Percentiles rank a stretch among this genome's conserved stretches.
Evolutionary conservation across 2,797 vertebrate species (phyloP).

Genomic region (Gallinago stenura): DNA sequence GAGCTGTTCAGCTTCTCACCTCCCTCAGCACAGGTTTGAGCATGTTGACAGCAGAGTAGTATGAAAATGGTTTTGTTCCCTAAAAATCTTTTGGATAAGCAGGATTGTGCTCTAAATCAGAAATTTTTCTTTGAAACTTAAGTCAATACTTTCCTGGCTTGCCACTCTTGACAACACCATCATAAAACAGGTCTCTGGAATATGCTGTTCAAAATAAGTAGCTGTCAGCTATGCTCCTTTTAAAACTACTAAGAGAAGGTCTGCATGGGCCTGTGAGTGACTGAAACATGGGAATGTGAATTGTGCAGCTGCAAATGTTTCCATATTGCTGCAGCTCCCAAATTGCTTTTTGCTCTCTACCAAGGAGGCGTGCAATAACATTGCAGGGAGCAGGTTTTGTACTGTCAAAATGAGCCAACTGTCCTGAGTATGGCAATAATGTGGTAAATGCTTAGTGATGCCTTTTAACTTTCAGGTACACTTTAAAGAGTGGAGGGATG

Average conservation of each 20-base stretch:
- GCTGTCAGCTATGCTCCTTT: conserved; percentile 30
- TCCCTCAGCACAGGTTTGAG: background rate
- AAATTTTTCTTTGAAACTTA: background rate
- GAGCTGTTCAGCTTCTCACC: background rate
- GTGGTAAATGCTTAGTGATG: background rate
- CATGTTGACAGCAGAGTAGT: background rate
- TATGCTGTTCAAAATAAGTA: background rate
- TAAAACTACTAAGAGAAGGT: conserved; percentile 49
- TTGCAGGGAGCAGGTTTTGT: background rate
- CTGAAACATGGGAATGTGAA: background rate
- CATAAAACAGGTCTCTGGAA: conserved; percentile 33
- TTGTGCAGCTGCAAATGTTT: conserved; percentile 13
- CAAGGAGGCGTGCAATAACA: background rate
- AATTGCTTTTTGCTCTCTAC: background rate
- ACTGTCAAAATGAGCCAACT: background rate
- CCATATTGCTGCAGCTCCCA: background rate
- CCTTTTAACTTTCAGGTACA: background rate
- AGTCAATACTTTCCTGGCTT: conserved; percentile 16
- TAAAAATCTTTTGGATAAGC: conserved; percentile 30
- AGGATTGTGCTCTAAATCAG: background rate
- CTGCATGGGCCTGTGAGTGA: conserved; percentile 13
- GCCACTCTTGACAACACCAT: background rate
- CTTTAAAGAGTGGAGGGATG: background rate
- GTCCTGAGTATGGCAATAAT: background rate
- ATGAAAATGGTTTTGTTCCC: background rate